These are phyloP conservation scores for Drosophila setifemur DNA, from an alignment of 1,140 invertebrate genomes.

Conservation along the genomic window DNA sequence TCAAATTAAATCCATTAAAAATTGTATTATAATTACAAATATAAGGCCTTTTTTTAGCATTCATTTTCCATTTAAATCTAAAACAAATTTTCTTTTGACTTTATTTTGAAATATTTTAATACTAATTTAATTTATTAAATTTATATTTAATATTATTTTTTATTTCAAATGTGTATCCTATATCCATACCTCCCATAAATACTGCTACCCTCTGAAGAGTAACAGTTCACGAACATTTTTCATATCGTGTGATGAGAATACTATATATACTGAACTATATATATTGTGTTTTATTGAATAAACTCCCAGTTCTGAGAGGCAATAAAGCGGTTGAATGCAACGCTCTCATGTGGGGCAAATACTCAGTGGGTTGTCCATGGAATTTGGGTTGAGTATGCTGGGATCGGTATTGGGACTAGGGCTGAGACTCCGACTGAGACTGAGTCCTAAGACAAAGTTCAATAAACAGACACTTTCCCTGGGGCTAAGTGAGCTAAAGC, in stretches of 20 bases:
- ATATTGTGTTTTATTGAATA: slow-evolving; percentile 30
- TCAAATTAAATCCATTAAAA: too few species aligned
- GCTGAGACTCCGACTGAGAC: neutral
- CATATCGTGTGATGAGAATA: too few species aligned
- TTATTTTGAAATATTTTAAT: too few species aligned
- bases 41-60: too few species aligned
- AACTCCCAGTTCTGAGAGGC: slow-evolving; percentile 21
- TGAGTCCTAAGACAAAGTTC: slow-evolving; percentile 3
- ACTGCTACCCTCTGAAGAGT: fast-evolving
- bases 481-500: slow-evolving; percentile 9
- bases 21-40: too few species aligned
- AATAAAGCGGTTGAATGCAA: slow-evolving; percentile 39
- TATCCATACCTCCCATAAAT: too few species aligned
- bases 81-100: too few species aligned
- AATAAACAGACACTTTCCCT: slow-evolving; percentile 24
- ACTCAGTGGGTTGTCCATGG: neutral
- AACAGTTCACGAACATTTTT: neutral
- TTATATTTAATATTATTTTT: too few species aligned
- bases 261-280: slow-evolving; percentile 16
- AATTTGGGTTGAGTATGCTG: neutral
- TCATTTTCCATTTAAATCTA: too few species aligned
- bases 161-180: too few species aligned
- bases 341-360: slow-evolving; percentile 1
- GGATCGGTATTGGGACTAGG: neutral
- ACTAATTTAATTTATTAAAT: too few species aligned